Evolutionary conservation across 2,113 vertebrate genomes (phyloP), one percentile per base, ranked within the genome.

Genomic region (Gavialis gangeticus): DNA sequence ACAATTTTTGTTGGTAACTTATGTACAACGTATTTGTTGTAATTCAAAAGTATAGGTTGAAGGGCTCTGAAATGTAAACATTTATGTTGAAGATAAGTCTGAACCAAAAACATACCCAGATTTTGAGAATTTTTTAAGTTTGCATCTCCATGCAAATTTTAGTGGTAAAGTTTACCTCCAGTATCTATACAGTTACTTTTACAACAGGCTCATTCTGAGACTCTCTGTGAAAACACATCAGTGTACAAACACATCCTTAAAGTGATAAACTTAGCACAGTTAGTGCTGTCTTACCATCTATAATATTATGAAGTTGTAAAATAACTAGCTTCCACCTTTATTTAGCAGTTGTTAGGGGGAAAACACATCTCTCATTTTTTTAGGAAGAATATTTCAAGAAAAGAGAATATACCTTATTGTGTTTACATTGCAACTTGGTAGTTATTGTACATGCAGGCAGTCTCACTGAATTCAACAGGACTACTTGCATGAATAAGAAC

Each of bases 21-120:
- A 88, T 95, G 89, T 95, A 87, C 4, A 1, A 82, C 91, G 79
- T 95, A 92, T 96, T 95, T 86, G 95, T 94, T 94, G 85, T 95
- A 92, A 92, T 83, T 93, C 87, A 96, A 91, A 89, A 96, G 66
- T 62, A 81, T 92, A 95, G 87, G 88, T 37, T 95, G 96, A 96
- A 92, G 67, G 89, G 37, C 85, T 95, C 84, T 89, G 75, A 90
- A 96, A 54, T 79, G 94, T 91, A 83, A 79, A 84, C 63, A 80
- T 84, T 79, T 95, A 95, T 46, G 80, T 59, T 90, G 90, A 89
- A 96, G 88, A 88, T 90, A 82, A 69, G 84, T 91, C 91, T 91
- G 88, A 94, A 96, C 84, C 92, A 84, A 91, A 90, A 95, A 86
- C 66, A 90, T 88, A 62, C 57, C 21, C 63, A 82, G 88, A 82